Evolutionary conservation across 1,140 invertebrate genomes (phyloP), one percentile per base, ranked within the genome.

Genomic region (Drosophila varians): DNA sequence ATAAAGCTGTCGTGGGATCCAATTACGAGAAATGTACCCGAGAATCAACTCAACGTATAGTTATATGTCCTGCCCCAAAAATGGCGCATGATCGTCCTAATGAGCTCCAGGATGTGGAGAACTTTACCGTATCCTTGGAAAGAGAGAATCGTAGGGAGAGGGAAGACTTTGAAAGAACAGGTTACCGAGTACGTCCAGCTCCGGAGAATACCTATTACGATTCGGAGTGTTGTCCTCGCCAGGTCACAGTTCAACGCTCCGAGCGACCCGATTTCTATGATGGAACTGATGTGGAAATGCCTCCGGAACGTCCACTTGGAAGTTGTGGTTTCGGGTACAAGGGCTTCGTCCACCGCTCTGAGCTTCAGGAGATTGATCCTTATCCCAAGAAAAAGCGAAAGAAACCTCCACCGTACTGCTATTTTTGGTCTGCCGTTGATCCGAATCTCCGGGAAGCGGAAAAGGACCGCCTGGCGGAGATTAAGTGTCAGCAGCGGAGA

Each of bases 371-470:
- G 14, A 19, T 56, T 14, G 6, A n/a, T 8, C 0, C 16, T 21
- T 9, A n/a, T 8, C 0, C 12, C 25, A 40, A 45, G 26, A 25
- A 58, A 51, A 49, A 21, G 36, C 36, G 14, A 4, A 38, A 14
- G 25, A 68, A 47, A n/a, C 48, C 56, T 7, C 47, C 38, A 1
- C 64, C 48, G 1, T 61, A 60, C 36, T 53, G 64, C 16, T 60
- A 61, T 16, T n/a, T 28, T 7, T 61, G 56, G 56, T 53, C 56
- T 8, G 28, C 56, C 2, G 56, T 53, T 4, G 64, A 68, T 53
- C 56, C 55, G 3, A 57, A 61, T 7, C 21, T 46, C 12, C 46
- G 64, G 4, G 4, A 31, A 1, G 40, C n/a, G 11, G 64, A 51
- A n/a, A 61, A 46, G 16, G 5, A 9, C 1, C 45, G 62, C 8